phyloP scores from a whole-genome alignment of 1,140 invertebrate species.

The Sitophilus oryzae region DNA sequence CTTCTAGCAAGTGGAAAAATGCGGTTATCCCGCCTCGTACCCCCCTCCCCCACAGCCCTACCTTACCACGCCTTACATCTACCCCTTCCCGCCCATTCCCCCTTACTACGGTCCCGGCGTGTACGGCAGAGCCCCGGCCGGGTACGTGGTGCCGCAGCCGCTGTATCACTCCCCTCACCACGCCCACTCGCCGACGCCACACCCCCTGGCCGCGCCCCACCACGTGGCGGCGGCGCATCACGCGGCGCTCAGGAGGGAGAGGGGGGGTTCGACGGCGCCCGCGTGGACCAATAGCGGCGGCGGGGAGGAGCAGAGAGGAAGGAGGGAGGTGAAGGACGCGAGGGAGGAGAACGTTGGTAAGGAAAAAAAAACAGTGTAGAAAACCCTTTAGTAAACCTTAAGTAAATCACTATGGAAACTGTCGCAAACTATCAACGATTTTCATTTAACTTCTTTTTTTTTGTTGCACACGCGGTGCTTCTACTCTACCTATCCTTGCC shows the following conservation, averaged over 20 bases:
- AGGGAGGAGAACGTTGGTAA: constrained; percentile 36
- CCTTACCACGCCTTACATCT: constrained; percentile 29
- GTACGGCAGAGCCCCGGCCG: constrained; percentile 26
- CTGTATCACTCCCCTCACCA: constrained; percentile 33
- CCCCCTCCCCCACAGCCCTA: constrained; percentile 29
- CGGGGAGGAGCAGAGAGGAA: constrained; percentile 27
- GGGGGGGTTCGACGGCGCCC: constrained; percentile 34
- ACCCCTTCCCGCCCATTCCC: constrained; percentile 34
- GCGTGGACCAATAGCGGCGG: constrained; percentile 29
- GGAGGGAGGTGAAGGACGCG: constrained; percentile 27
- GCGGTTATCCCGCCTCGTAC: constrained; percentile 31
- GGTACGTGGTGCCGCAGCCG: constrained; percentile 32
- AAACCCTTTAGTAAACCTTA: neutral
- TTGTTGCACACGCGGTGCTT: neutral
- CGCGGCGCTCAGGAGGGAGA: constrained; percentile 34
- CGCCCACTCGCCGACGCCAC: constrained; percentile 6
- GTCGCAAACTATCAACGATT: neutral
- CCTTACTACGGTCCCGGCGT: constrained; percentile 34
- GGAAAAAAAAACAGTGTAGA: constrained; percentile 2
- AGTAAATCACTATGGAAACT: neutral
- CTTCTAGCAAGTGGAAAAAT: constrained; percentile 40
- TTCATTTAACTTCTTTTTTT: neutral
- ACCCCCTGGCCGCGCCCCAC: constrained; percentile 2
- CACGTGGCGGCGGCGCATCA: constrained; percentile 2
- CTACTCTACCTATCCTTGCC: no score